Evolutionary conservation across 2,888 invertebrate genomes (phyloP).

Genomic region (Eulithis testata): DNA sequence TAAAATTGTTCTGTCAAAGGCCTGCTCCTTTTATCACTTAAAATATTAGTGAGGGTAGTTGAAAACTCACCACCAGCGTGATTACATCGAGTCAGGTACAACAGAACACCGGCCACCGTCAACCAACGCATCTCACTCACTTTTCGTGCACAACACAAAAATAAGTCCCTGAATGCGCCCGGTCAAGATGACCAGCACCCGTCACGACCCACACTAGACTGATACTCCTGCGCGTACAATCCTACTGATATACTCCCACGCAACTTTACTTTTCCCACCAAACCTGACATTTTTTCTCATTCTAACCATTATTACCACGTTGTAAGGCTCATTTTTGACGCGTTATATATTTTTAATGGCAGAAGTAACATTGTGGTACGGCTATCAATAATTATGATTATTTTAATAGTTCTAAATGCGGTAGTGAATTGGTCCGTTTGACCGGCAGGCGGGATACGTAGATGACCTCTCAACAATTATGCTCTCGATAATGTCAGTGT

Average conservation of each 20-base stretch:
- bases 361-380: conserved; percentile 42
- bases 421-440: conserved; percentile 44
- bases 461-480: conserved; percentile 47
- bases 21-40: neutral
- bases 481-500: conserved; percentile 23
- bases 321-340: conserved; percentile 37
- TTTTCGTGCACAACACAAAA: conserved; percentile 63
- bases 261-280: conserved; percentile 59
- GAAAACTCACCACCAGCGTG: conserved; percentile 65
- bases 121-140: conserved; percentile 76
- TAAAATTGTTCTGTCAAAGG: neutral
- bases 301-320: conserved; percentile 37
- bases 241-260: conserved; percentile 62
- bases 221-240: conserved; percentile 56
- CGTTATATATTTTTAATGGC: conserved; percentile 28
- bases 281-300: conserved; percentile 47
- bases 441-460: conserved; percentile 38
- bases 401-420: conserved; percentile 53
- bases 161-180: conserved; percentile 38
- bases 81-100: conserved; percentile 61
- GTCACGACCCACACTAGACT: conserved; percentile 63
- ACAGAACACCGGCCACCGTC: conserved; percentile 62
- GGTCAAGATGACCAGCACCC: conserved; percentile 54
- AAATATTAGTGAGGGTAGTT: conserved; percentile 26
- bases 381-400: conserved; percentile 52